A percentile compares a stretch with the other conserved stretches of the same genome.
phyloP scores from a whole-genome alignment of 1,140 invertebrate species.

The Drosophila simulans region DNA sequence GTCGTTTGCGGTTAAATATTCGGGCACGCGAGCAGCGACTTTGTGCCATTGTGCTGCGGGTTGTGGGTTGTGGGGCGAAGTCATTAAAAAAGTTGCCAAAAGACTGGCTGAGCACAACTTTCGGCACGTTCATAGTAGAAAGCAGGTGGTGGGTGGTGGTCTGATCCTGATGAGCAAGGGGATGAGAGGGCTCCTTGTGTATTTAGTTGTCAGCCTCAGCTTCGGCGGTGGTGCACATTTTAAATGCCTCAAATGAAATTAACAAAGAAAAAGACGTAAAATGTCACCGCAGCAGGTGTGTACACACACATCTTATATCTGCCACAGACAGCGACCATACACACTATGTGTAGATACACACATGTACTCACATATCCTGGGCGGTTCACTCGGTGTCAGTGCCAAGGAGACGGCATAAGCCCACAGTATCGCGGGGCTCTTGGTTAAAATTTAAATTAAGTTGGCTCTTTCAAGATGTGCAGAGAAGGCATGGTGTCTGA shows the following conservation, averaged over 20 bases:
- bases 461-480: conserved; percentile 34
- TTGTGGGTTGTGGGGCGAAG: conserved; percentile 49
- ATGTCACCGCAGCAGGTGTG: conserved; percentile 78
- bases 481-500: neutral
- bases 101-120: conserved; percentile 63
- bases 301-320: conserved; percentile 24
- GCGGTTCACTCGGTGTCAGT: conserved; percentile 1
- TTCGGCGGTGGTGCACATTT: conserved; percentile 69
- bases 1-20: conserved; percentile 82
- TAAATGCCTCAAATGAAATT: conserved; percentile 82
- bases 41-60: conserved; percentile 46
- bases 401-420: conserved; percentile 51
- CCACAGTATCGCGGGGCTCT: conserved; percentile 45
- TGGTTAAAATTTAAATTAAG: conserved; percentile 68
- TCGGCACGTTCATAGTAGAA: conserved; percentile 44
- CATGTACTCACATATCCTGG: conserved; percentile 5
- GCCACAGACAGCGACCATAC: conserved; percentile 26
- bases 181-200: conserved; percentile 27
- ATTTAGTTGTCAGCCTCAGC: conserved; percentile 78
- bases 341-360: neutral
- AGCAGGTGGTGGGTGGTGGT: neutral
- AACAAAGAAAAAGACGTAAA: conserved; percentile 81
- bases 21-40: conserved; percentile 72
- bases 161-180: conserved; percentile 1
- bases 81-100: conserved; percentile 81